Conservation (phyloP, 2,888 invertebrate genomes). For the Heliconius charithonia region DNA sequence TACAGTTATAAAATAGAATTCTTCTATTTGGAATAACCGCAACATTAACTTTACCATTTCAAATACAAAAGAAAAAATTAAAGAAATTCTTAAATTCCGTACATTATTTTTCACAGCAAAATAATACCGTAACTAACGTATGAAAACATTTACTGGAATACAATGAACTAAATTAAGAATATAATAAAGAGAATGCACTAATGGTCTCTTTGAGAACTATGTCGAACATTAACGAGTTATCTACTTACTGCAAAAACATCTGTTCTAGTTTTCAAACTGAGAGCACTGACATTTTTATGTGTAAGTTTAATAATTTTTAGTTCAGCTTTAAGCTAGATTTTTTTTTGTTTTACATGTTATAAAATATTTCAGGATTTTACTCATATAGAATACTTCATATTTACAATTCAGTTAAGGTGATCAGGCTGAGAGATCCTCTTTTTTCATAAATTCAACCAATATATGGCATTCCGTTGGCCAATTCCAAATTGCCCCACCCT, state of each 20-base stretch:
- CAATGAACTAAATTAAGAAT: conserved; percentile 28
- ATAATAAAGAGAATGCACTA: conserved; percentile 30
- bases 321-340: neutral
- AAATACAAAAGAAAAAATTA: neutral
- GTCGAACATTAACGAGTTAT: conserved; percentile 37
- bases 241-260: conserved; percentile 50
- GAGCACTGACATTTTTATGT: conserved; percentile 20
- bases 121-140: neutral
- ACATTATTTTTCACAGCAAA: neutral
- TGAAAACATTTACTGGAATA: neutral
- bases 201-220: conserved; percentile 33
- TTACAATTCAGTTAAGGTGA: too few relatives aligned
- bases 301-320: conserved; percentile 5
- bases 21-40: neutral
- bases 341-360: too few relatives aligned
- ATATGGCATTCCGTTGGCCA: too few relatives aligned
- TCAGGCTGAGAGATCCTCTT: too few relatives aligned
- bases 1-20: neutral
- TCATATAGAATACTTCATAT: too few relatives aligned
- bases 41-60: neutral
- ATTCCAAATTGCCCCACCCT: too few relatives aligned
- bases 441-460: too few relatives aligned
- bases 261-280: conserved; percentile 27
- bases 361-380: too few relatives aligned
- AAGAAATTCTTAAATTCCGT: too few relatives aligned